Evolutionary conservation across 1,140 invertebrate genomes (phyloP), one percentile per base, ranked within the genome.

Genomic region (Drosophila athabasca): DNA sequence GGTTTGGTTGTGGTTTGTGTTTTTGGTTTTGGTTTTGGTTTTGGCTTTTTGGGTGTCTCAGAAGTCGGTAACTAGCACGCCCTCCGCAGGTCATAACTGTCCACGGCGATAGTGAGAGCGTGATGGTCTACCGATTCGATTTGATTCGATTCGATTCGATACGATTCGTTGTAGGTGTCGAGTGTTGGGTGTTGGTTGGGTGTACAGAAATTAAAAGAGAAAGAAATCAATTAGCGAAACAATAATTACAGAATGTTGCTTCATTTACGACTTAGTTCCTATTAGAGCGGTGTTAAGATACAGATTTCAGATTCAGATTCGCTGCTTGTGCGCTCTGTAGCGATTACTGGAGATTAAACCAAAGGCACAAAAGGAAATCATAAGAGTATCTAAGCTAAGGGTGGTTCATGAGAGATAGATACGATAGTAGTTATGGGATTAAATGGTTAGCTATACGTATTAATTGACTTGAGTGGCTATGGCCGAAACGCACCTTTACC

Each of bases 41-140:
- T 19, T 19, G 17, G 17, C 17, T 19, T 19, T 19, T 19, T 19
- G 17, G 57, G 44, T 68, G 41, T 51, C 57, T 82, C 90, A 91
- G 24, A 91, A 77, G 81, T 91, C 90, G 75, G 90, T 91, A 52
- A 91, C 77, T 74, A 91, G 88, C 70, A 91, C 79, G 72, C 88
- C 90, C 43, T 70, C 62, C 79, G 76, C 76, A 76, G 87, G 90
- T 91, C 88, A 91, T 75, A 91, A 90, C 54, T 84, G 88, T 74
- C 90, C 90, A 78, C 90, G 80, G 65, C 90, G 90, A 72, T 79
- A 91, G 77, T 89, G 88, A 78, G 90, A 91, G 52, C 90, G 87
- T 75, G 90, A 90, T 78, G 88, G 90, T 83, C 90, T 91, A 90
- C 76, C 66, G 48, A 71, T 78, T 65, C 31, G 55, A 62, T 61